Conservation (phyloP, 2,888 invertebrate species). For the Drosophila pseudotalamancana region DNA sequence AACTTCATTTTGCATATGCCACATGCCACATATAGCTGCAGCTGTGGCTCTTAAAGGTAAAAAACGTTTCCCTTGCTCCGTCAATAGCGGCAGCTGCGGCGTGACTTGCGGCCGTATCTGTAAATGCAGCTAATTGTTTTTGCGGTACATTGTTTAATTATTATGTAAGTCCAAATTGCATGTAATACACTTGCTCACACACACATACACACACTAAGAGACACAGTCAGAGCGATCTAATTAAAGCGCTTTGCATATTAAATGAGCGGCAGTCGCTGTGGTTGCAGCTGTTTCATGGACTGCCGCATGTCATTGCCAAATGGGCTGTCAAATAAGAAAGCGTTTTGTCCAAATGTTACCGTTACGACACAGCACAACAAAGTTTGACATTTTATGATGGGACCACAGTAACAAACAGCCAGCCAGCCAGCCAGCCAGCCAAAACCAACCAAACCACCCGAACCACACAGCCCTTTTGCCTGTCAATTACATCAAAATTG, state of each 20-base stretch:
- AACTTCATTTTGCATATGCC: slow-evolving; percentile 79
- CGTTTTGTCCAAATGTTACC: slow-evolving; percentile 78
- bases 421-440: neutral
- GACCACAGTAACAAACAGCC: slow-evolving; percentile 12
- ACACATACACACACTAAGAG: slow-evolving; percentile 7
- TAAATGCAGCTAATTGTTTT: slow-evolving; percentile 73
- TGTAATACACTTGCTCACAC: slow-evolving; percentile 8
- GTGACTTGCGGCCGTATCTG: slow-evolving; percentile 50
- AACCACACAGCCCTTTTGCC: slow-evolving; percentile 48
- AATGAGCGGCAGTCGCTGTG: slow-evolving; percentile 59
- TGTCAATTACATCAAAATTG: slow-evolving; percentile 79
- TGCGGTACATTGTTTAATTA: slow-evolving; percentile 68
- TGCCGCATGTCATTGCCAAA: slow-evolving; percentile 66
- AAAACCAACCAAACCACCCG: slow-evolving; percentile 4
- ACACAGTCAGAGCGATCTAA: slow-evolving; percentile 44
- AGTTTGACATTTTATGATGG: slow-evolving; percentile 77
- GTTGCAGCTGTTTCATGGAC: slow-evolving; percentile 59
- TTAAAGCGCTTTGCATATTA: slow-evolving; percentile 76
- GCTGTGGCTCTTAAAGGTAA: slow-evolving; percentile 45
- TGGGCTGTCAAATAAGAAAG: slow-evolving; percentile 78
- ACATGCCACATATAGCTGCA: slow-evolving; percentile 27
- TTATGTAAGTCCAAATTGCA: slow-evolving; percentile 25
- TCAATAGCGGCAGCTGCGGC: slow-evolving; percentile 55
- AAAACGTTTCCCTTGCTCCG: slow-evolving; percentile 15
- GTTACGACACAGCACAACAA: slow-evolving; percentile 57